Conservation (phyloP, 1,140 invertebrate species). For the Sesamia nonagrioides region DNA sequence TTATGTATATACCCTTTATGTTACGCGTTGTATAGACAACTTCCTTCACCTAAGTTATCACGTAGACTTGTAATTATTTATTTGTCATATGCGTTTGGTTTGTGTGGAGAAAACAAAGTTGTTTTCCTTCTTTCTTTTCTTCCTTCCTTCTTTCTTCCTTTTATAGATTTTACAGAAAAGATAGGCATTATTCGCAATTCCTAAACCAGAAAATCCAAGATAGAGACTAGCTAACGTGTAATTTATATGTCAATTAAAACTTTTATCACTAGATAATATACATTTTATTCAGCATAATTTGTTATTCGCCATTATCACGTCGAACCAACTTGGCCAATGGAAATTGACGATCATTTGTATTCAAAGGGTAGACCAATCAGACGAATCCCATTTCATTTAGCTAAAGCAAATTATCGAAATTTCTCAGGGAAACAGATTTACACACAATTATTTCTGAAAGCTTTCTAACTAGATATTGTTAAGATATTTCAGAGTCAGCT, state of each 20-base stretch:
- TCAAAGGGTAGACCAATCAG: conserved; percentile 63
- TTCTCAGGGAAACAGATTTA: conserved; percentile 57
- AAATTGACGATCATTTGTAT: conserved; percentile 62
- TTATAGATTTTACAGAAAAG: not conserved
- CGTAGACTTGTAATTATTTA: too few species aligned
- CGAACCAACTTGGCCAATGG: not conserved
- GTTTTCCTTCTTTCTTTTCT: too few species aligned
- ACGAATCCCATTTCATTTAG: conserved; percentile 65
- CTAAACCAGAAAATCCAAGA: not conserved
- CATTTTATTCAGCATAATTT: conserved; percentile 35
- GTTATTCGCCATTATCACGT: conserved; percentile 24
- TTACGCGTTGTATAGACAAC: too few species aligned
- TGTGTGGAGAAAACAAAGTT: too few species aligned
- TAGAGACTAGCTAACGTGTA: not conserved
- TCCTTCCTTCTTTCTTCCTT: too few species aligned
- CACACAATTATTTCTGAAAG: conserved; percentile 57
- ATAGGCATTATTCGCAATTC: not conserved
- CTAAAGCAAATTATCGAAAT: conserved; percentile 70
- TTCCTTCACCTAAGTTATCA: too few species aligned
- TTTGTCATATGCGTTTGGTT: too few species aligned
- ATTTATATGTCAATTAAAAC: not conserved
- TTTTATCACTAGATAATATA: not conserved
- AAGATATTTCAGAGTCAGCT: conserved; percentile 27
- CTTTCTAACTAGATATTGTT: conserved; percentile 37
- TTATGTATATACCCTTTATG: too few species aligned